Conservation (phyloP, 2,888 invertebrate species). For the Ophonus ardosiacus region DNA sequence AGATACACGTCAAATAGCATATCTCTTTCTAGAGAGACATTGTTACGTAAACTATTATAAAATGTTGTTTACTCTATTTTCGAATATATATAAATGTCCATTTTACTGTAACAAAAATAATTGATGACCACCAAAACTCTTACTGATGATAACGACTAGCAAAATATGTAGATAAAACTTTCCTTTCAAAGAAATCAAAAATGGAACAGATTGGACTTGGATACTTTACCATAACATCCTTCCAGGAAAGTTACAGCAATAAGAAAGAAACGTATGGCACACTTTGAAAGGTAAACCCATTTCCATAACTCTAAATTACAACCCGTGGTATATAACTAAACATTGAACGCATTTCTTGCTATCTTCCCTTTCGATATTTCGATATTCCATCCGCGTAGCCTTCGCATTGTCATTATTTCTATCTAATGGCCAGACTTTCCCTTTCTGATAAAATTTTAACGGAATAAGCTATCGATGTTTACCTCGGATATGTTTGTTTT, state of each 20-base stretch:
- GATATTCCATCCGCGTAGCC: neutral
- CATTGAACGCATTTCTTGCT: neutral
- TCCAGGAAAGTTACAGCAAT: neutral
- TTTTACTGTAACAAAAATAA: no score
- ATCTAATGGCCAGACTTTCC: neutral
- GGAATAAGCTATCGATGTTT: conserved; percentile 18
- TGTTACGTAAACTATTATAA: no score
- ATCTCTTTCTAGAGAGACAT: no score
- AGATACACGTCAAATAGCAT: no score
- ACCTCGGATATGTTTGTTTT: conserved; percentile 37
- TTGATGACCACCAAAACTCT: no score
- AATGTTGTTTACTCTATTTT: no score
- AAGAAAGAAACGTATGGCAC: neutral
- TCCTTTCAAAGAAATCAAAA: neutral
- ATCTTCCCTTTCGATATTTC: no score
- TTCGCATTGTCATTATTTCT: conserved; percentile 7
- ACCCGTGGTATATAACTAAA: neutral
- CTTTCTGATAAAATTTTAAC: conserved; percentile 25
- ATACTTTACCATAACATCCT: neutral
- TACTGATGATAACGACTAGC: no score
- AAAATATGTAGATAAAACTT: no score
- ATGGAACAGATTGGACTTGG: neutral
- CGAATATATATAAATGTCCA: no score
- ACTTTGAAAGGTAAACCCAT: neutral
- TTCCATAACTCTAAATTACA: neutral